A percentile compares a stretch with the other conserved stretches of the same genome.
phyloP scores from a whole-genome alignment of 2,888 invertebrate genomes.

The Chironomus tentans region DNA sequence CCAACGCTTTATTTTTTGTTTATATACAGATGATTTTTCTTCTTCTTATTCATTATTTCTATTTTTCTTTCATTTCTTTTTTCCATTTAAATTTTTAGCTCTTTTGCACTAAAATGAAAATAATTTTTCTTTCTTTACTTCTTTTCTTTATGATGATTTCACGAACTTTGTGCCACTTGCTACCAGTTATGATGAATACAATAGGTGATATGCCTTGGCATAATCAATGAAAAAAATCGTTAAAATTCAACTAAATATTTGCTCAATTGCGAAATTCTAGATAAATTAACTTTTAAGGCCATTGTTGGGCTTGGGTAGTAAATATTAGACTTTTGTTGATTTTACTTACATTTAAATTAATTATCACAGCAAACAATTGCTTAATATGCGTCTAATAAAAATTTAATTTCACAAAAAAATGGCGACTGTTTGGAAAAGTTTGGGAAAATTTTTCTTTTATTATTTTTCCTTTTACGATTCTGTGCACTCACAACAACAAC shows the following conservation, averaged over 20 bases:
- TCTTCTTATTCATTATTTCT: slow-evolving; percentile 19
- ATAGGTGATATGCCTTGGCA: background rate
- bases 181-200: background rate
- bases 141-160: background rate
- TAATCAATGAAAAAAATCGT: background rate
- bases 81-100: background rate
- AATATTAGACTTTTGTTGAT: background rate
- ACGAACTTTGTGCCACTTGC: slow-evolving; percentile 25
- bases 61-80: slow-evolving; percentile 15
- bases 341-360: slow-evolving; percentile 1
- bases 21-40: slow-evolving; percentile 26
- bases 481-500: slow-evolving; percentile 21
- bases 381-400: background rate
- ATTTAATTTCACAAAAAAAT: slow-evolving; percentile 11
- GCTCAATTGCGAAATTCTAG: background rate
- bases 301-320: background rate
- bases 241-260: background rate
- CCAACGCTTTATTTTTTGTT: slow-evolving; percentile 13
- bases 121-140: background rate
- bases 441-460: slow-evolving; percentile 12
- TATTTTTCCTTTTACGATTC: background rate
- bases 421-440: slow-evolving; percentile 22
- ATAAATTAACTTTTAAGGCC: background rate
- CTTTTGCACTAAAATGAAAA: background rate
- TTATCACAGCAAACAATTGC: background rate